Conservation (phyloP, 1,140 invertebrate species). For the Pseudomyrmex gracilis region DNA sequence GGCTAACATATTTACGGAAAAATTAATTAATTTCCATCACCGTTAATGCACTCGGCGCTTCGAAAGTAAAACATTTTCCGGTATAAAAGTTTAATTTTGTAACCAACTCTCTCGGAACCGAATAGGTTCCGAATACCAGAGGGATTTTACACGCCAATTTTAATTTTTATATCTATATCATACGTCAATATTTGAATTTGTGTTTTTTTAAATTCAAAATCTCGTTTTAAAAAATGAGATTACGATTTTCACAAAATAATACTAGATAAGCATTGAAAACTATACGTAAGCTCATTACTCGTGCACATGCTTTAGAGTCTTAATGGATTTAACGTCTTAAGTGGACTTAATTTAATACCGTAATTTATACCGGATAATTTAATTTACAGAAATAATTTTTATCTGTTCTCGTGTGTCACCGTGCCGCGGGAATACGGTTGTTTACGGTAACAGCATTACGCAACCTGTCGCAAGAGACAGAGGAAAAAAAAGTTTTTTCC, state of each 20-base stretch:
- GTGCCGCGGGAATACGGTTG: neutral
- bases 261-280: too few relatives aligned
- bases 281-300: too few relatives aligned
- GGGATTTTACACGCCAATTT: too few relatives aligned
- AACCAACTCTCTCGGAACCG: too few relatives aligned
- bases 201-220: neutral
- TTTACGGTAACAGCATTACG: conserved; percentile 32
- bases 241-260: too few relatives aligned
- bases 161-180: conserved; percentile 8
- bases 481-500: conserved; percentile 19
- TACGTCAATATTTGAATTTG: neutral
- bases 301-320: too few relatives aligned
- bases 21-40: conserved; percentile 55
- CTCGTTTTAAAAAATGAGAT: neutral
- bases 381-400: conserved; percentile 10
- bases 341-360: neutral
- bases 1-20: conserved; percentile 11
- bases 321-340: too few relatives aligned
- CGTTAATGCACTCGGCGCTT: conserved; percentile 1
- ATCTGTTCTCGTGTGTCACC: neutral
- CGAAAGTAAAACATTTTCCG: neutral
- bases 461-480: neutral
- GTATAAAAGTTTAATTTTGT: too few relatives aligned
- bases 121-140: too few relatives aligned
- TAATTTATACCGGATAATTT: neutral